These are phyloP conservation scores for Heteronetta atricapilla DNA, from an alignment of 2,113 vertebrate species.

Conservation along the genomic window DNA sequence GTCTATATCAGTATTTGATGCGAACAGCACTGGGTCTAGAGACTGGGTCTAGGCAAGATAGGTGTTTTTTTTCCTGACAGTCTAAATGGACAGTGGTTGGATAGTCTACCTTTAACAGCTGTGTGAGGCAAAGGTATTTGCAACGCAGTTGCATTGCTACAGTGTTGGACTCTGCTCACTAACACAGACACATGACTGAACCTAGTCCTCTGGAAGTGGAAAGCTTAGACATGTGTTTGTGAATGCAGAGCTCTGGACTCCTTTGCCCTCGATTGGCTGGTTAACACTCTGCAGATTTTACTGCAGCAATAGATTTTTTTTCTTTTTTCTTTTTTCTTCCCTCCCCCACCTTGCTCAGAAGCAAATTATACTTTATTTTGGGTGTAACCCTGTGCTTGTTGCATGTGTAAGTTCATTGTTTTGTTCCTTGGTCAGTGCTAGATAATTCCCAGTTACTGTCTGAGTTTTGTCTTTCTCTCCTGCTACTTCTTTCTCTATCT, in stretches of 20 bases:
- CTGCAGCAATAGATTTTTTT: not conserved
- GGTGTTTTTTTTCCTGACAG: not conserved
- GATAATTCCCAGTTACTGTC: not conserved
- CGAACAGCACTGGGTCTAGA: not conserved
- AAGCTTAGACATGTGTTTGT: not conserved
- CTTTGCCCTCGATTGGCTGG: not conserved
- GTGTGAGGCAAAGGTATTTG: not conserved
- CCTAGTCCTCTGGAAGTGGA: not conserved
- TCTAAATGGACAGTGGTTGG: not conserved
- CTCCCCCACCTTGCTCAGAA: not conserved
- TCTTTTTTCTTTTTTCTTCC: not conserved
- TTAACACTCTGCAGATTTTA: not conserved
- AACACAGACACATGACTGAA: not conserved
- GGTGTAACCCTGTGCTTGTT: not conserved
- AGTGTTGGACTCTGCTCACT: not conserved
- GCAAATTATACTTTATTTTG: not conserved
- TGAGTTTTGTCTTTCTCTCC: not conserved
- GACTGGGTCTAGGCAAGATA: not conserved
- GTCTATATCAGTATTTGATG: not conserved
- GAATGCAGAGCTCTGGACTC: not conserved
- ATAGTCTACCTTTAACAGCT: not conserved
- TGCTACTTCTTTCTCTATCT: not conserved
- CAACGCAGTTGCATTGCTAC: not conserved
- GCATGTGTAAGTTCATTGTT: not conserved
- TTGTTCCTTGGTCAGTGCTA: not conserved